Evolutionary conservation across 1,140 invertebrate species (phyloP).

Genomic region (Paracyclopina nana): DNA sequence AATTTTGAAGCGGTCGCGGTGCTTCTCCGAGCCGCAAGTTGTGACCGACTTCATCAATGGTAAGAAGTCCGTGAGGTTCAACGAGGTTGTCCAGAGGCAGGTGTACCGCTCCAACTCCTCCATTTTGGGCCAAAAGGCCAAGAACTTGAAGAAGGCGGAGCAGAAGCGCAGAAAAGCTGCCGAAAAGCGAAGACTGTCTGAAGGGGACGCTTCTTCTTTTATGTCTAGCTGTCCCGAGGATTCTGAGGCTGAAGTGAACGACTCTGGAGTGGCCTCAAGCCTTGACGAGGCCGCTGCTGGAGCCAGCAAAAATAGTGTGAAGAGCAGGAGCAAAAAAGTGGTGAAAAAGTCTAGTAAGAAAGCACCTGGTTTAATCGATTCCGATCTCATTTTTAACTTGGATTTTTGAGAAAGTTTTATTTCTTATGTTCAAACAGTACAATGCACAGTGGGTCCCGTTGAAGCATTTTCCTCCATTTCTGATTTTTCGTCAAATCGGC

Average conservation of each 20-base stretch:
- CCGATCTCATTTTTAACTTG: constrained; percentile 1
- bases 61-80: constrained; percentile 76
- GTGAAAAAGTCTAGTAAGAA: neutral
- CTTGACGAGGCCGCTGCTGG: neutral
- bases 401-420: constrained; percentile 2
- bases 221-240: too few relatives aligned
- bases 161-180: constrained; percentile 44
- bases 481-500: too few relatives aligned
- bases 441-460: too few relatives aligned
- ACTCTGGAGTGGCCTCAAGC: neutral
- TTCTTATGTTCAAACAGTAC: too few relatives aligned
- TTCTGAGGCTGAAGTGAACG: too few relatives aligned
- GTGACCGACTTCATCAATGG: too few relatives aligned
- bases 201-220: constrained; percentile 39
- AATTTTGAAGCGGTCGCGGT: too few relatives aligned
- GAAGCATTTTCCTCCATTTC: too few relatives aligned
- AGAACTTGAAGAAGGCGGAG: constrained; percentile 55
- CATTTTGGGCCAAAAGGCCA: constrained; percentile 62
- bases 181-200: constrained; percentile 46
- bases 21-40: too few relatives aligned
- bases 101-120: constrained; percentile 55
- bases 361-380: neutral
- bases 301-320: neutral
- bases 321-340: neutral
- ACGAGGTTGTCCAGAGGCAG: constrained; percentile 53